Conservation (phyloP, 2,797 vertebrate genomes). For the Picus viridis region DNA sequence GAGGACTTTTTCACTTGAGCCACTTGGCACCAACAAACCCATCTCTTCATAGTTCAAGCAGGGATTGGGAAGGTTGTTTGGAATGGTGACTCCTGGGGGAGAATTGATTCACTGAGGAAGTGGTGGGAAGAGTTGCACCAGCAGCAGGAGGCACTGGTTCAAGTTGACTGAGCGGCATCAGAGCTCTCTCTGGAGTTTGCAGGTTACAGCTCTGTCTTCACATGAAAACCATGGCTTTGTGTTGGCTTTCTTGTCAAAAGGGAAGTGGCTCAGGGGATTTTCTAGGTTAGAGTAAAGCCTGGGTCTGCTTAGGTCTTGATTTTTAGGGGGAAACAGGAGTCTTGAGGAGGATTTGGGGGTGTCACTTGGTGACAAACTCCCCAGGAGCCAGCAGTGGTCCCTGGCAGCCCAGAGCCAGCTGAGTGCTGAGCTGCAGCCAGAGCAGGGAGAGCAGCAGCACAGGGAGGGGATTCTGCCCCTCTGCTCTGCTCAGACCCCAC, state of each 20-base stretch:
- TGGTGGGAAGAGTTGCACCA: not conserved
- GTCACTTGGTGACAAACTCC: no score
- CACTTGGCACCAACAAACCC: not conserved
- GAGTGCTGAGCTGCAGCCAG: no score
- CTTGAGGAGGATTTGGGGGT: no score
- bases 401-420: no score
- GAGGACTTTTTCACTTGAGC: not conserved
- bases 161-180: not conserved
- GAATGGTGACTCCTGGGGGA: not conserved
- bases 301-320: not conserved
- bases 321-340: not conserved
- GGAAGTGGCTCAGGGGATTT: rapidly evolving
- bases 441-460: no score
- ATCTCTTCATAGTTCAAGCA: not conserved
- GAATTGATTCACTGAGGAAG: not conserved
- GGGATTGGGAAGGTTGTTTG: not conserved
- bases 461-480: no score
- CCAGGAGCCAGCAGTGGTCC: no score
- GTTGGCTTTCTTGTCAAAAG: not conserved
- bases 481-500: no score
- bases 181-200: not conserved
- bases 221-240: not conserved
- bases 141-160: not conserved
- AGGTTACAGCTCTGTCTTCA: not conserved
- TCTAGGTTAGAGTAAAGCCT: not conserved